phyloP scores from a whole-genome alignment of 1,140 invertebrate genomes.

The Bombus confusus region DNA sequence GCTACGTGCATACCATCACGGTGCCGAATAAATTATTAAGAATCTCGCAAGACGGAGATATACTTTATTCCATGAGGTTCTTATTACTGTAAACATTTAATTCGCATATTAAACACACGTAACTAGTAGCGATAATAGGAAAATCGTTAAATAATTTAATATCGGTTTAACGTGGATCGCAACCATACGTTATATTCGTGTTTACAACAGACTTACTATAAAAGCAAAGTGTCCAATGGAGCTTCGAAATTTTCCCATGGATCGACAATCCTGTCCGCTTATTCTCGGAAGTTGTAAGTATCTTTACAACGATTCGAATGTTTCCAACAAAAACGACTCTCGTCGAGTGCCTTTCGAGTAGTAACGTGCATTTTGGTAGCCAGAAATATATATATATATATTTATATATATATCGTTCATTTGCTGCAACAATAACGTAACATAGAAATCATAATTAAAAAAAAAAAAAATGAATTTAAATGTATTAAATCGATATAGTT shows the following conservation, averaged over 20 bases:
- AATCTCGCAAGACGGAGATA: constrained; percentile 94
- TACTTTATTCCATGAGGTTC: constrained; percentile 97
- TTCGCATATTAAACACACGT: too few species aligned
- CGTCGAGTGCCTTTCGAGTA: fast-evolving
- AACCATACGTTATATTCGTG: not conserved
- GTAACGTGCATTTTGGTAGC: too few species aligned
- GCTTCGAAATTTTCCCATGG: constrained; percentile 98
- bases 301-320: not conserved
- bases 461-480: too few species aligned
- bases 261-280: constrained; percentile 95
- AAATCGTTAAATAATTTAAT: not conserved
- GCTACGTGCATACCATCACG: constrained; percentile 97
- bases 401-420: too few species aligned
- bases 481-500: fast-evolving
- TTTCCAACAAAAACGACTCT: too few species aligned
- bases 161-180: not conserved
- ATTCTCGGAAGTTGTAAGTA: constrained; percentile 97
- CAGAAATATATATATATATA: too few species aligned
- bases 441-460: too few species aligned
- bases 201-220: constrained; percentile 92
- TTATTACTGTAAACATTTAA: fast-evolving
- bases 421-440: too few species aligned
- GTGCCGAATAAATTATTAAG: constrained; percentile 96
- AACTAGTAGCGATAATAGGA: too few species aligned
- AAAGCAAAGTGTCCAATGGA: constrained; percentile 99